Evolutionary conservation across 1,140 invertebrate genomes (phyloP), one percentile per base, ranked within the genome.

Genomic region (Zaprionus inermis): DNA sequence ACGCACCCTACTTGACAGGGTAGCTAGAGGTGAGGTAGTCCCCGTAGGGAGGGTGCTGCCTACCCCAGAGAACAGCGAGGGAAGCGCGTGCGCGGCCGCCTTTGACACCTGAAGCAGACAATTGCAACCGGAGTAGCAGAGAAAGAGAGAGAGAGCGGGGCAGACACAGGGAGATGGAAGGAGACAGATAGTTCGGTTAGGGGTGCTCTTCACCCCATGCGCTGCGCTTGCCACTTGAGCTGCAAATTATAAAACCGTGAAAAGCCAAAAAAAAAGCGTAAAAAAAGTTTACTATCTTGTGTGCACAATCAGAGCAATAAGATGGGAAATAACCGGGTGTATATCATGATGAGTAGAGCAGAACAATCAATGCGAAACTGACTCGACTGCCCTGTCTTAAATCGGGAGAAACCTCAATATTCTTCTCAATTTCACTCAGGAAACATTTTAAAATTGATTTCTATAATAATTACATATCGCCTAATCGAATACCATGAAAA

Each of bases 171-270:
- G 16, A 18, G 18, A 20, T 3, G 18, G 12, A 22, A 10, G 4
- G 18, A 22, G 18, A 11, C 10, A 2, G 5, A 1, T n/a, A n/a
- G 3, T 11, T 9, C 44, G 10, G 18, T n/a, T 20, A 49, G 44
- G 44, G 44, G 1, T 44, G 14, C 54, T 54, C 28, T 34, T 10
- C n/a, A 32, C 38, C 38, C 38, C 16, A 2, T 46, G 30, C 32
- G 34, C 4, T 58, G 54, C 30, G 49, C 49, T 81, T 72, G 71
- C 79, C 68, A 79, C 81, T 78, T 88, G 69, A 72, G 64, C 72
- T 79, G 72, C 72, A 88, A 88, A 88, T 88, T 81, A 84, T 81
- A 88, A 89, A 89, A 84, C 78, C 74, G 89, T 88, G 78, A 89
- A 88, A 81, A 61, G 11, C 32, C 0, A 41, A 22, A 46, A 30